phyloP scores from a whole-genome alignment of 2,113 vertebrate species.

The Hippocampus zosterae region DNA sequence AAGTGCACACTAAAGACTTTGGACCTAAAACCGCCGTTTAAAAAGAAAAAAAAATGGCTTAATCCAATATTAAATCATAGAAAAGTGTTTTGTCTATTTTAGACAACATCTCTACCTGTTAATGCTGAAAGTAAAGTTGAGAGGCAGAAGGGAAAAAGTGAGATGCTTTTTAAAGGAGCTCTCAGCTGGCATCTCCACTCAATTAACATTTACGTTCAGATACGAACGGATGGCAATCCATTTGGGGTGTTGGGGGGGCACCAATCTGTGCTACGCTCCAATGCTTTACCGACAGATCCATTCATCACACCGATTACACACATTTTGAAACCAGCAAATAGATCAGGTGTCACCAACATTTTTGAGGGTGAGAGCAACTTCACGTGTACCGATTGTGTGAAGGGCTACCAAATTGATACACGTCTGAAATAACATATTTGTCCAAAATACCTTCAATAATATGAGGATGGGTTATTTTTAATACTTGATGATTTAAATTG shows the following conservation, averaged over 20 bases:
- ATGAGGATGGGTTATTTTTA: no score
- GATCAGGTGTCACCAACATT: no score
- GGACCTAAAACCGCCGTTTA: conserved; percentile 2
- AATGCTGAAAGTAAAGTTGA: conserved; percentile 15
- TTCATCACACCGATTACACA: background rate
- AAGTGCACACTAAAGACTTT: background rate
- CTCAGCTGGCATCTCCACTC: conserved; percentile 29
- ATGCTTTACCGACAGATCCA: conserved; percentile 18
- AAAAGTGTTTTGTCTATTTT: conserved; percentile 2
- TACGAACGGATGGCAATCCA: conserved; percentile 26
- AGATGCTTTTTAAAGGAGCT: conserved; percentile 2
- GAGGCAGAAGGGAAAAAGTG: background rate
- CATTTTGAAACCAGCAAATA: no score
- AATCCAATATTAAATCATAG: conserved; percentile 3
- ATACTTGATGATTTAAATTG: no score
- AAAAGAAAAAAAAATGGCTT: background rate
- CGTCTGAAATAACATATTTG: no score
- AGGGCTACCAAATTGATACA: no score
- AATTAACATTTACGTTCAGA: no score
- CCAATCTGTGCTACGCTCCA: conserved; percentile 16
- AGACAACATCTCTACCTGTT: conserved; percentile 5
- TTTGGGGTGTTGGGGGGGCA: no score
- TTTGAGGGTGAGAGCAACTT: no score
- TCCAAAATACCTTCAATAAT: no score
- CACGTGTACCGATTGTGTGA: no score